A percentile compares a stretch with the other conserved stretches of the same genome.
These are phyloP conservation scores for Semicossyphus pulcher DNA, from an alignment of 2,113 vertebrate genomes.

Conservation along the genomic window DNA sequence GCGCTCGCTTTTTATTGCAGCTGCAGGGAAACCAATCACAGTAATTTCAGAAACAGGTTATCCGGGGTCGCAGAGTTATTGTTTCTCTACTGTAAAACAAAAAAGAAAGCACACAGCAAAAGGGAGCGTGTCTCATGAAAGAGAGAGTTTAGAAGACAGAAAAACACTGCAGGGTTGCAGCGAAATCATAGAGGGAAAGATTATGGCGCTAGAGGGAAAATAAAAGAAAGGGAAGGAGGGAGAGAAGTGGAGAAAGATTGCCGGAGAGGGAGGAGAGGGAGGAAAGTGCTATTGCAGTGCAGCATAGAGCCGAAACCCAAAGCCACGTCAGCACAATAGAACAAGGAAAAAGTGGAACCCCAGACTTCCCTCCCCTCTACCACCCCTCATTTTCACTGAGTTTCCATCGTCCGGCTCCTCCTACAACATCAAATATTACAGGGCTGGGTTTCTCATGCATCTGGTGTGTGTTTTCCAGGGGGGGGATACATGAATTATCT, in stretches of 20 bases:
- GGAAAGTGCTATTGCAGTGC: constrained; percentile 42
- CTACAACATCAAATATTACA: constrained; percentile 41
- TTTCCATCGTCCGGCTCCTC: constrained; percentile 53
- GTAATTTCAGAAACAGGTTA: constrained; percentile 28
- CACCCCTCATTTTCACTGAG: constrained; percentile 51
- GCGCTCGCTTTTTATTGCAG: not conserved
- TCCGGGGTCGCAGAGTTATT: constrained; percentile 25
- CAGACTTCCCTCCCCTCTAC: constrained; percentile 44
- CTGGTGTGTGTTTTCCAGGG: constrained; percentile 37
- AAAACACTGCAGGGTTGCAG: constrained; percentile 19
- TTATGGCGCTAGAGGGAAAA: constrained; percentile 52
- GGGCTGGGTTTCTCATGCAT: constrained; percentile 21
- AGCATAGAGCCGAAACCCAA: constrained; percentile 47
- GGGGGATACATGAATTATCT: constrained; percentile 18
- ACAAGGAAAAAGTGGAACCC: constrained; percentile 66
- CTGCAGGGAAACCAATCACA: constrained; percentile 25
- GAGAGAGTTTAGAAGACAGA: not conserved
- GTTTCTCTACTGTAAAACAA: not conserved
- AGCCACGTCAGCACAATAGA: constrained; percentile 81
- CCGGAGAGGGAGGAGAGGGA: constrained; percentile 51
- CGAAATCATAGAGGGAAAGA: constrained; percentile 59
- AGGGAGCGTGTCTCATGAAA: not conserved
- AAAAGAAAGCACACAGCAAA: too few relatives aligned
- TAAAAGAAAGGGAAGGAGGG: constrained; percentile 28
- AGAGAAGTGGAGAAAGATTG: constrained; percentile 37